These are phyloP conservation scores for Sinodicranocentrus sp. DNA, from an alignment of 2,888 invertebrate species.

Conservation along the genomic window DNA sequence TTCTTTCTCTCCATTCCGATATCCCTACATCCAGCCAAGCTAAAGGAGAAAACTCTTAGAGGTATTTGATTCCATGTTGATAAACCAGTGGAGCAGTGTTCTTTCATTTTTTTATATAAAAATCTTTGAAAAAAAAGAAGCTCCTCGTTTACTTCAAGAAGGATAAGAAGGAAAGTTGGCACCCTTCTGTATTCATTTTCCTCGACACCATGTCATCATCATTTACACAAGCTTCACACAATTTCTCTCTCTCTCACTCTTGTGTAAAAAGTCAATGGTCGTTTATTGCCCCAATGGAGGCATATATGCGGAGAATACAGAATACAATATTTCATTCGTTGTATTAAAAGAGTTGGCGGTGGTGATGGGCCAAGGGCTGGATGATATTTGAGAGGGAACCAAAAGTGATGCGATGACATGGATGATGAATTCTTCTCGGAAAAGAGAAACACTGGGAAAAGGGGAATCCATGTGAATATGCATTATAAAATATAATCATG, in stretches of 20 bases:
- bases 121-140: background rate
- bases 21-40: no score
- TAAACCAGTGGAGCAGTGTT: no score
- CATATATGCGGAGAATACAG: no score
- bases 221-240: slow-evolving; percentile 46
- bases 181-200: slow-evolving; percentile 59
- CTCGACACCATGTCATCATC: slow-evolving; percentile 58
- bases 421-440: slow-evolving; percentile 49
- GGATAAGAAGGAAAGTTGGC: slow-evolving; percentile 59
- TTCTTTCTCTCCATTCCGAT: no score
- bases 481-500: no score
- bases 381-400: slow-evolving; percentile 8
- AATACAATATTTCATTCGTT: slow-evolving; percentile 55
- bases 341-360: slow-evolving; percentile 30
- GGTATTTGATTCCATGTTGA: no score
- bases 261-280: slow-evolving; percentile 58
- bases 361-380: background rate
- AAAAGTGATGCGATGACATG: slow-evolving; percentile 54
- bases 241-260: no score
- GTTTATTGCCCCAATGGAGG: slow-evolving; percentile 19
- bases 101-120: slow-evolving; percentile 7
- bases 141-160: background rate
- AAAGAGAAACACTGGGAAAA: slow-evolving; percentile 7
- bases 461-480: no score
- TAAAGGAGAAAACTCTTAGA: no score